Evolutionary conservation across 2,888 invertebrate genomes (phyloP).

Genomic region (Microplitis manilae): DNA sequence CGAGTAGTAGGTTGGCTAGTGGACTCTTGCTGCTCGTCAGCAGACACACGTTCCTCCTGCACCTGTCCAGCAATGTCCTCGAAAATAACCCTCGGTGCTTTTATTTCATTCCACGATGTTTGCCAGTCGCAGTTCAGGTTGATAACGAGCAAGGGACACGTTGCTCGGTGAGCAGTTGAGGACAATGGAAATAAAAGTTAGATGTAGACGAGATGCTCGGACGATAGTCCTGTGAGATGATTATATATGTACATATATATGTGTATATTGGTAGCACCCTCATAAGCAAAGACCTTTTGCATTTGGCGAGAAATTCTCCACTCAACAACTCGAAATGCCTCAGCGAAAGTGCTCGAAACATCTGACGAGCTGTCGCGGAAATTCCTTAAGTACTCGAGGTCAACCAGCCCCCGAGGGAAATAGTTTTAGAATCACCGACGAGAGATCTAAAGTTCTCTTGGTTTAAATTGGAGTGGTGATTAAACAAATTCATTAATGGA

Average conservation of each 20-base stretch:
- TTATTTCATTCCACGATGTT: slow-evolving; percentile 25
- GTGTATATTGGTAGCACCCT: too few species aligned
- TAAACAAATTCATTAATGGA: slow-evolving; percentile 44
- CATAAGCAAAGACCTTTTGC: slow-evolving; percentile 28
- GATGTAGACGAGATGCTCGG: slow-evolving; percentile 6
- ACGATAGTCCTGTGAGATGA: not conserved
- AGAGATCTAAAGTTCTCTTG: slow-evolving; percentile 15
- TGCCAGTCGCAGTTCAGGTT: not conserved
- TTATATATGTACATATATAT: not conserved
- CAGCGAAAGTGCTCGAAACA: slow-evolving; percentile 44
- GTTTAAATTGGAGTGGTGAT: slow-evolving; percentile 44
- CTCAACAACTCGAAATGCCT: slow-evolving; percentile 38
- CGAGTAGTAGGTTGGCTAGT: not conserved
- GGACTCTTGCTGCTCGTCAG: slow-evolving; percentile 7
- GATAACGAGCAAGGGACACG: slow-evolving; percentile 12
- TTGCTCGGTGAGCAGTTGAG: slow-evolving; percentile 9
- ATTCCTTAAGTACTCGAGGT: slow-evolving; percentile 40
- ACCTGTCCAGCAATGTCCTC: slow-evolving; percentile 31
- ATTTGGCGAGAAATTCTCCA: slow-evolving; percentile 39
- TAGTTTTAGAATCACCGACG: slow-evolving; percentile 36
- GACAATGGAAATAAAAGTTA: slow-evolving; percentile 32
- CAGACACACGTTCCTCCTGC: slow-evolving; percentile 22
- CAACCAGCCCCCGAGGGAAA: slow-evolving; percentile 30
- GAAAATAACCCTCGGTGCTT: slow-evolving; percentile 8
- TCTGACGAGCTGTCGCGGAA: slow-evolving; percentile 44